Percentiles rank a stretch among this genome's conserved stretches.
These are phyloP conservation scores for Oplegnathus fasciatus DNA, from an alignment of 2,113 vertebrate species.

Conservation along the genomic window DNA sequence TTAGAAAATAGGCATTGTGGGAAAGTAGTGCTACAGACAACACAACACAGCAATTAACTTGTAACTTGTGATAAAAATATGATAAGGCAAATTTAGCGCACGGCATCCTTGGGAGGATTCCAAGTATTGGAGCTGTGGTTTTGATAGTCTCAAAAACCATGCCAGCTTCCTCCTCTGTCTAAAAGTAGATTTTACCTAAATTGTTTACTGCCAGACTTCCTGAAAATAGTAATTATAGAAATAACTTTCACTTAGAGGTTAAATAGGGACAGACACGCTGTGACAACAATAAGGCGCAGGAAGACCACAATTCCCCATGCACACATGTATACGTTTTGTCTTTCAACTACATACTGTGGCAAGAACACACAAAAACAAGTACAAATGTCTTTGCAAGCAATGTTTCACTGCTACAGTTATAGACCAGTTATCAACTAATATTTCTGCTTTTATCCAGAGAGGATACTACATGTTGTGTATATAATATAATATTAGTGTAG, in stretches of 20 bases:
- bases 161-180: neutral
- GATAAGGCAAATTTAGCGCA: neutral
- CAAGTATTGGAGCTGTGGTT: neutral
- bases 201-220: neutral
- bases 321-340: neutral
- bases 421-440: neutral
- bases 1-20: neutral
- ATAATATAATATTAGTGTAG: neutral
- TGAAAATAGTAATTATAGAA: neutral
- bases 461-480: neutral
- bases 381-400: no score
- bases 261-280: neutral
- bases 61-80: neutral
- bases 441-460: neutral
- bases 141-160: constrained; percentile 1
- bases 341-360: neutral
- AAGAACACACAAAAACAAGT: neutral
- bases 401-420: neutral
- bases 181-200: neutral
- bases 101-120: neutral
- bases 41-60: neutral
- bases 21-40: neutral
- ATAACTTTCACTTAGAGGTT: neutral
- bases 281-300: neutral
- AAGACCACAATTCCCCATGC: neutral